A percentile compares a stretch with the other conserved stretches of the same genome.
Evolutionary conservation across 2,113 vertebrate genomes (phyloP).

Genomic region (Camarhynchus parvulus): DNA sequence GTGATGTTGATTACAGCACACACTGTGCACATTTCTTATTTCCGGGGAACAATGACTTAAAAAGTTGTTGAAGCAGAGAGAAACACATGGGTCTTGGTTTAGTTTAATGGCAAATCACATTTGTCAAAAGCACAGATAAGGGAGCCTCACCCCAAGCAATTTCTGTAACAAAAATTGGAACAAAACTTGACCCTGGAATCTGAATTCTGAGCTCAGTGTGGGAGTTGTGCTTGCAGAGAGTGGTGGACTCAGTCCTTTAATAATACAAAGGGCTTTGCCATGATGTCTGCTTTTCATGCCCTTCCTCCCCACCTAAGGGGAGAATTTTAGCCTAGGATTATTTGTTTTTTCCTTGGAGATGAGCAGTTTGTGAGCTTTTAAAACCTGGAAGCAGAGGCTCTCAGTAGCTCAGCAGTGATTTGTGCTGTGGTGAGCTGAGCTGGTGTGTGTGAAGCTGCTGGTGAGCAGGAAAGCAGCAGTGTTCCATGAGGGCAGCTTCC

Average conservation of each 20-base stretch:
- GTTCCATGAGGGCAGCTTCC: not conserved
- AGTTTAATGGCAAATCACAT: constrained; percentile 21
- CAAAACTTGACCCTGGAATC: not conserved
- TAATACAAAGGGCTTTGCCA: not conserved
- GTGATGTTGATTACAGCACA: constrained; percentile 1
- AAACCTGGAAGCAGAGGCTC: not conserved
- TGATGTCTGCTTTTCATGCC: not conserved
- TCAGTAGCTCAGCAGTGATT: not conserved
- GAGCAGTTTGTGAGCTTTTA: not conserved
- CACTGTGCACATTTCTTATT: not conserved
- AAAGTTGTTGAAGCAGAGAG: not conserved
- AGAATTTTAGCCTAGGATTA: not conserved
- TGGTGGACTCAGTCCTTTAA: not conserved
- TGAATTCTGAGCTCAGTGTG: not conserved
- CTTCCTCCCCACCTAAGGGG: not conserved
- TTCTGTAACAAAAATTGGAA: not conserved
- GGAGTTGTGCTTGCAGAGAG: not conserved
- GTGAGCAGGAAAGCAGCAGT: not conserved
- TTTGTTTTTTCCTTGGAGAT: not conserved
- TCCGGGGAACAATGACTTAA: not conserved
- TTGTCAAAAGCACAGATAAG: not conserved
- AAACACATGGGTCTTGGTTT: not conserved
- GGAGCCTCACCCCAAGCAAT: not conserved
- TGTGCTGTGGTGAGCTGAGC: accelerated
- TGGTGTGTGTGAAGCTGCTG: not conserved